Conservation (phyloP, 1,140 invertebrate species). For the Antheraea pernyi region DNA sequence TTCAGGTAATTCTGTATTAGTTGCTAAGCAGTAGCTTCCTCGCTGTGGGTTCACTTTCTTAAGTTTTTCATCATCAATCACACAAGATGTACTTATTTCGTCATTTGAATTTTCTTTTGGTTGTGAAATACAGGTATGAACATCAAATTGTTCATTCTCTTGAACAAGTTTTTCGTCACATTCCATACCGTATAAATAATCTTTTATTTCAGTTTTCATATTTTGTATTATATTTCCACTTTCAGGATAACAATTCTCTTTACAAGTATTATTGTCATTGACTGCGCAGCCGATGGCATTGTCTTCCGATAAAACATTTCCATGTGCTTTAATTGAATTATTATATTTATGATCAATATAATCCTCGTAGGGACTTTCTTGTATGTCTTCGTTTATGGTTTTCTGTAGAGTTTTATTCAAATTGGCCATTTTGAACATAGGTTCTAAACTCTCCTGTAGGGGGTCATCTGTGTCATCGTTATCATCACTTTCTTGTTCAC, state of each 20-base stretch:
- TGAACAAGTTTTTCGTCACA: background rate
- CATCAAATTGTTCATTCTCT: background rate
- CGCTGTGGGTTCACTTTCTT: background rate
- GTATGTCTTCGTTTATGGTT: background rate
- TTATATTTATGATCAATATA: background rate
- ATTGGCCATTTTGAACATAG: constrained; percentile 54
- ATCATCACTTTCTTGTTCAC: constrained; percentile 45
- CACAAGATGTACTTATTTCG: background rate
- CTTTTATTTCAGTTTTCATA: background rate
- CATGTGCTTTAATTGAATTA: background rate
- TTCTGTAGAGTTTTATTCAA: constrained; percentile 35
- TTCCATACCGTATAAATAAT: background rate
- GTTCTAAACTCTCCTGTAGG: constrained; percentile 56
- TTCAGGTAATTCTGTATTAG: constrained; percentile 4
- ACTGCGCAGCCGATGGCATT: background rate
- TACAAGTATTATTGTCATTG: background rate
- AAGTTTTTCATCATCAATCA: background rate
- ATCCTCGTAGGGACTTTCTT: background rate
- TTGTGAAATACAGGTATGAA: background rate
- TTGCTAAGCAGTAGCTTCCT: background rate
- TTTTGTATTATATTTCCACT: background rate
- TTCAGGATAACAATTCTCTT: background rate
- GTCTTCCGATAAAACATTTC: background rate
- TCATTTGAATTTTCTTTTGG: background rate
- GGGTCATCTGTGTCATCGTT: constrained; percentile 37